Evolutionary conservation across 2,113 vertebrate species (phyloP).

Genomic region (Meleagris gallopavo): DNA sequence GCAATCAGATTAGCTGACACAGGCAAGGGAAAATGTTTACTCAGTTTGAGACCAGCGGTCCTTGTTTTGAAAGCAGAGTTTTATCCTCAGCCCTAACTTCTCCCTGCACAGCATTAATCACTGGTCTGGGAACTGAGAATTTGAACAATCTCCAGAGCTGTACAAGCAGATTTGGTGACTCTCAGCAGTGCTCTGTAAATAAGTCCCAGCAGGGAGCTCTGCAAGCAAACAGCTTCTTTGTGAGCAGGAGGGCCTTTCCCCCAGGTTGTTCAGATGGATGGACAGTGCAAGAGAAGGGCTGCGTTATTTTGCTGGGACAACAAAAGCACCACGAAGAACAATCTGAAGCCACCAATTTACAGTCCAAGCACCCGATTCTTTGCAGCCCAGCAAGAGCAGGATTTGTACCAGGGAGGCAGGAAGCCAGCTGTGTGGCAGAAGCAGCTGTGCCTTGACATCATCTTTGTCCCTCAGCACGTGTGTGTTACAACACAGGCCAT

Average conservation of each 20-base stretch:
- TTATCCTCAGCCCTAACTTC: conserved; percentile 3
- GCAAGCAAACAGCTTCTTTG: conserved; percentile 67
- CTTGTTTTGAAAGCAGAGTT: conserved; percentile 68
- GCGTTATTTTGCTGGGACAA: background rate
- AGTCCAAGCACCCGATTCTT: rapidly evolving
- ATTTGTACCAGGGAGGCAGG: background rate
- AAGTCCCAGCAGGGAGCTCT: conserved; percentile 56
- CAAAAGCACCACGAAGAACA: background rate
- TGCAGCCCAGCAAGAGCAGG: background rate
- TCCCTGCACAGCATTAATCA: conserved; percentile 53
- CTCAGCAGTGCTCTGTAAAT: conserved; percentile 64
- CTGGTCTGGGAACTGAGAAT: conserved; percentile 17
- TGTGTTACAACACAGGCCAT: conserved; percentile 17
- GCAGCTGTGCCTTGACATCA: conserved; percentile 35
- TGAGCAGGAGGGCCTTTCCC: background rate
- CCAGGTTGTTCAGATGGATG: background rate
- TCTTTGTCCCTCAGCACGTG: background rate
- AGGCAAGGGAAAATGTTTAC: conserved; percentile 48
- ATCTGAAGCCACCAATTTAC: background rate
- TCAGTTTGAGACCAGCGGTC: conserved; percentile 44
- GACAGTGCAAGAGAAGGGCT: background rate
- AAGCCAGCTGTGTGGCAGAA: conserved; percentile 24
- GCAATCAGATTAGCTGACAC: conserved; percentile 35
- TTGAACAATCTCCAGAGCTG: conserved; percentile 42
- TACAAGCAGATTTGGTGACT: conserved; percentile 48